Evolutionary conservation across 2,113 vertebrate species (phyloP).

Genomic region (Raja brachyura): DNA sequence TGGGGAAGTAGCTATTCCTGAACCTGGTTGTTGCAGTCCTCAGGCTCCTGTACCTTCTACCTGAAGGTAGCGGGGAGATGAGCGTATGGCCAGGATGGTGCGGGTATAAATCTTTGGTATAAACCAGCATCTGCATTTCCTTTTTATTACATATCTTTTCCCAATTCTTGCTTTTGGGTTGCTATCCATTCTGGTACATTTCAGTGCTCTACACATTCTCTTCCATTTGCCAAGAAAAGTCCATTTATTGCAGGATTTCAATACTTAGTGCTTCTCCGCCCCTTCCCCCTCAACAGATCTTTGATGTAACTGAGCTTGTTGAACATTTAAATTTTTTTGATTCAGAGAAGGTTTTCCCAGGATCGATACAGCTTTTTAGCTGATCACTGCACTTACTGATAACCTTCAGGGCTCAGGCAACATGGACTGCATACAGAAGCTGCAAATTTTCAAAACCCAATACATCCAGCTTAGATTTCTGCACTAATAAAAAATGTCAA

Average conservation of each 20-base stretch:
- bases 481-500: conserved; percentile 33
- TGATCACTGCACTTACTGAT: conserved; percentile 36
- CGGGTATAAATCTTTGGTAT: no score
- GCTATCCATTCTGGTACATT: not conserved
- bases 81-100: no score
- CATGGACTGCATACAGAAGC: conserved; percentile 25
- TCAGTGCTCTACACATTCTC: not conserved
- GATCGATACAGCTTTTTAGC: conserved; percentile 37
- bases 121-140: no score
- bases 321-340: conserved; percentile 36
- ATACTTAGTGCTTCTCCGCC: not conserved
- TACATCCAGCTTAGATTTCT: conserved; percentile 30
- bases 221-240: not conserved
- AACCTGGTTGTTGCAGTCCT: no score
- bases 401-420: conserved; percentile 37
- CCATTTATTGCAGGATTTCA: not conserved
- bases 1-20: no score
- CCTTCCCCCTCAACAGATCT: not conserved
- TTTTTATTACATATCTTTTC: no score
- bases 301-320: conserved; percentile 26
- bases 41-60: no score
- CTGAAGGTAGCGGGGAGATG: no score
- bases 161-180: not conserved
- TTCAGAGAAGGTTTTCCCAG: conserved; percentile 25
- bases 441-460: conserved; percentile 37